Evolutionary conservation across 2,888 invertebrate species (phyloP).

Genomic region (Siphlonurus alternatus): DNA sequence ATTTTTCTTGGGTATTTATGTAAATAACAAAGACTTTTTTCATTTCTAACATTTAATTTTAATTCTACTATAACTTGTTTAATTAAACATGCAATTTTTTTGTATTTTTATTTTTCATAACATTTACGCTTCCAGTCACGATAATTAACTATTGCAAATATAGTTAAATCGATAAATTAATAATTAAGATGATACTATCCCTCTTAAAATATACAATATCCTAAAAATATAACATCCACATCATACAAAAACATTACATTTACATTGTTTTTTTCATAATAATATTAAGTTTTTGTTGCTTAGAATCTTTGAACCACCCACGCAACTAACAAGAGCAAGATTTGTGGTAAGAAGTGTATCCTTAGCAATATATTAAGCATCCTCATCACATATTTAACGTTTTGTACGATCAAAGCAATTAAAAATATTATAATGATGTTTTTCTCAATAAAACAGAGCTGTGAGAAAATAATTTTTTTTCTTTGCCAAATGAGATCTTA

Average conservation of each 20-base stretch:
- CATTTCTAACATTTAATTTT: background rate
- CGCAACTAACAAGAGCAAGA: background rate
- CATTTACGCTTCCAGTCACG: background rate
- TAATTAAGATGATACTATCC: conserved; percentile 5
- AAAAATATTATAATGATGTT: background rate
- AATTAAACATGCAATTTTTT: background rate
- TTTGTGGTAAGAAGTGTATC: too few species aligned
- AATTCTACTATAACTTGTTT: background rate
- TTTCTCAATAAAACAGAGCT: too few species aligned
- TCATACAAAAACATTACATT: conserved; percentile 1
- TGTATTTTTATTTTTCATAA: background rate
- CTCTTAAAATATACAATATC: conserved; percentile 9
- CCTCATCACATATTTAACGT: background rate
- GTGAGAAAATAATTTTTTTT: too few species aligned
- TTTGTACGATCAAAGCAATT: background rate
- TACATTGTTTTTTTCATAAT: background rate
- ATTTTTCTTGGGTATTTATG: too few species aligned
- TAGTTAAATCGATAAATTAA: background rate
- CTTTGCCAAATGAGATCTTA: background rate
- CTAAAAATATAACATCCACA: conserved; percentile 11
- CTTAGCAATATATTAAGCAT: too few species aligned
- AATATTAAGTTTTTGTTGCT: background rate
- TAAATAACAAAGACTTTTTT: too few species aligned
- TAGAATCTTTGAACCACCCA: background rate
- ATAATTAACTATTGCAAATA: background rate